phyloP scores from a whole-genome alignment of 2,797 vertebrate species.

The Myripristis jacobus region DNA sequence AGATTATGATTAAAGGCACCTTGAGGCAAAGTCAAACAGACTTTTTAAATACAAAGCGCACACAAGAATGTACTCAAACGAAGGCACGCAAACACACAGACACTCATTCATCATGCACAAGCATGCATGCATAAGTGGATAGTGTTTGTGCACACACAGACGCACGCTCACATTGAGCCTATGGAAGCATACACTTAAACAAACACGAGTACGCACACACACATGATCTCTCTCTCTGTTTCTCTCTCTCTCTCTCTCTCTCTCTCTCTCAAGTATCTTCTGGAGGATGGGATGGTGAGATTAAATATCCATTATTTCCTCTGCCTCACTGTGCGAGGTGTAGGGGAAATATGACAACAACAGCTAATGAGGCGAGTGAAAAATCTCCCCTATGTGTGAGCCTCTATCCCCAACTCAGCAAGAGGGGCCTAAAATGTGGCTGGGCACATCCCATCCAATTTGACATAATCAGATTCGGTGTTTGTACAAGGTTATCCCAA shows the following conservation, averaged over 20 bases:
- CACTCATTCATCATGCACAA: conserved; percentile 13
- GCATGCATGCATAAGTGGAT: not conserved
- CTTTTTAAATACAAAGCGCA: not conserved
- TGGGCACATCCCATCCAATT: conserved; percentile 37
- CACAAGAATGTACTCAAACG: conserved; percentile 5
- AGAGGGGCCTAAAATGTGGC: conserved; percentile 32
- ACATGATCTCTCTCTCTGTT: too few species aligned
- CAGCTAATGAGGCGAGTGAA: conserved; percentile 63
- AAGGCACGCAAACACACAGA: conserved; percentile 1
- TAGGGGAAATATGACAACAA: conserved; percentile 54
- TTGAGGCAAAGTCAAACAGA: conserved; percentile 29
- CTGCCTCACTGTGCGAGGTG: conserved; percentile 39
- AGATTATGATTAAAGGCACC: conserved; percentile 40
- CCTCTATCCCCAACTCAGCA: conserved; percentile 31
- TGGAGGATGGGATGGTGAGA: conserved; percentile 44
- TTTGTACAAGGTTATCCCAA: conserved; percentile 54
- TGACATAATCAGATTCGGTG: conserved; percentile 49
- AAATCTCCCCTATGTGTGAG: conserved; percentile 42
- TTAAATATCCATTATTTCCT: conserved; percentile 42
- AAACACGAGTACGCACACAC: not conserved
- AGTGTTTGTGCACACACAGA: not conserved
- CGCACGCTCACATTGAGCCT: not conserved
- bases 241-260: too few species aligned
- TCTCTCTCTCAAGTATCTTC: conserved; percentile 17
- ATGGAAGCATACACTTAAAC: not conserved